phyloP scores from a whole-genome alignment of 2,797 vertebrate species.

The Amphiprion clarkii region DNA sequence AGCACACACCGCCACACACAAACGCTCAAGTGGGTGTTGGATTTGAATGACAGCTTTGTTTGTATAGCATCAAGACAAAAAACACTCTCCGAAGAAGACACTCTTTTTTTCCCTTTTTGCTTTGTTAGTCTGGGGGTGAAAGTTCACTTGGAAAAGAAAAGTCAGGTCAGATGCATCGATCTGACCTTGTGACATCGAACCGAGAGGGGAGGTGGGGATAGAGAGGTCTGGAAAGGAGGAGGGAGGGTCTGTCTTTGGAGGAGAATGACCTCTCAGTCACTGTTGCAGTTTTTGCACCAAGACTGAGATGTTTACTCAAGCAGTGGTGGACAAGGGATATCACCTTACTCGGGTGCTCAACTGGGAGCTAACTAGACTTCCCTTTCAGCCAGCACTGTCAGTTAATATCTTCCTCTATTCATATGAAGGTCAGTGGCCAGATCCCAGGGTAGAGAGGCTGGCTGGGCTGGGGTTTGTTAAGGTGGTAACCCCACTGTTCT shows the following conservation, averaged over 20 bases:
- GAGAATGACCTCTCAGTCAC: constrained; percentile 53
- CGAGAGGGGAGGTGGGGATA: neutral
- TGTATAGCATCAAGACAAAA: constrained; percentile 47
- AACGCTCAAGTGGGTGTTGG: constrained; percentile 22
- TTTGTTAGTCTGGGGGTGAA: constrained; percentile 64
- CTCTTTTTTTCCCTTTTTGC: constrained; percentile 23
- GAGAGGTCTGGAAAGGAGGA: neutral
- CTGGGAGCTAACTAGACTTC: constrained; percentile 69
- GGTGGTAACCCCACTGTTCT: constrained; percentile 22
- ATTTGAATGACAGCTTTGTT: constrained; percentile 50
- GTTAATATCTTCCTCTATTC: constrained; percentile 65
- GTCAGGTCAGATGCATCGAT: constrained; percentile 70
- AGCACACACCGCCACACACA: neutral
- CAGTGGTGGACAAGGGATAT: constrained; percentile 37
- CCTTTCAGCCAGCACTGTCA: constrained; percentile 58
- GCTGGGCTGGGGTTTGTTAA: constrained; percentile 36
- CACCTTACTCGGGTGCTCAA: constrained; percentile 49
- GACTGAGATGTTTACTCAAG: constrained; percentile 55
- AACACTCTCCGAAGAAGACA: constrained; percentile 32
- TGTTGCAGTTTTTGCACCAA: constrained; percentile 54
- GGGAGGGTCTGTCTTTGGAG: constrained; percentile 16
- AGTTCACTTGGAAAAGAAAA: constrained; percentile 62
- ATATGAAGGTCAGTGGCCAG: constrained; percentile 52
- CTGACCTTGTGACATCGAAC: constrained; percentile 70
- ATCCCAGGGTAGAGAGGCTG: constrained; percentile 34